Evolutionary conservation across 2,888 invertebrate genomes (phyloP).

Genomic region (Plebejus melissa): DNA sequence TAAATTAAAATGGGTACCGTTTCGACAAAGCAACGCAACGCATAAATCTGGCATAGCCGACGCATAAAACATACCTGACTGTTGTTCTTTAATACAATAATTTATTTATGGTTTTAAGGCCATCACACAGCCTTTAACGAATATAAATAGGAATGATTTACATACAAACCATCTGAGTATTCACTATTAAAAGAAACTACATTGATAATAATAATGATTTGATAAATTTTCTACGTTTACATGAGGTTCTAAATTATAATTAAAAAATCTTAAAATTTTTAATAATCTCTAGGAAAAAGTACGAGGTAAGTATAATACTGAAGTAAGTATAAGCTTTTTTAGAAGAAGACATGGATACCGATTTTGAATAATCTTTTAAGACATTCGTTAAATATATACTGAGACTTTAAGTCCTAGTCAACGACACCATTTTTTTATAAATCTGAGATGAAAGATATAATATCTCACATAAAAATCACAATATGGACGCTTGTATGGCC

Average conservation of each 20-base stretch:
- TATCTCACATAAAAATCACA: conserved; percentile 11
- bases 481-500: conserved; percentile 11
- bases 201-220: conserved; percentile 6
- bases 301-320: not conserved
- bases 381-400: not conserved
- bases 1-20: no score
- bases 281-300: not conserved
- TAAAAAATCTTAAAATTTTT: not conserved
- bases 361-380: not conserved
- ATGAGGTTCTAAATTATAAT: not conserved
- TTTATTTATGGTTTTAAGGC: conserved; percentile 26
- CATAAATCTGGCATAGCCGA: not conserved
- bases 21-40: no score
- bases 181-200: not conserved
- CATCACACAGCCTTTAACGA: conserved; percentile 25
- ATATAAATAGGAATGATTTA: conserved; percentile 20
- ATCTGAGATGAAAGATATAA: not conserved
- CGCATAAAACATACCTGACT: conserved; percentile 3
- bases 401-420: not conserved
- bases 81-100: conserved; percentile 1
- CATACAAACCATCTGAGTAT: conserved; percentile 4
- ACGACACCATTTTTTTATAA: not conserved
- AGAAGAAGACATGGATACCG: not conserved
- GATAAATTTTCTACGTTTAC: not conserved
- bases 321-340: not conserved